A percentile compares a stretch with the other conserved stretches of the same genome.
These are phyloP conservation scores for Porphyrio hochstetteri DNA, from an alignment of 2,113 vertebrate genomes.

Conservation along the genomic window DNA sequence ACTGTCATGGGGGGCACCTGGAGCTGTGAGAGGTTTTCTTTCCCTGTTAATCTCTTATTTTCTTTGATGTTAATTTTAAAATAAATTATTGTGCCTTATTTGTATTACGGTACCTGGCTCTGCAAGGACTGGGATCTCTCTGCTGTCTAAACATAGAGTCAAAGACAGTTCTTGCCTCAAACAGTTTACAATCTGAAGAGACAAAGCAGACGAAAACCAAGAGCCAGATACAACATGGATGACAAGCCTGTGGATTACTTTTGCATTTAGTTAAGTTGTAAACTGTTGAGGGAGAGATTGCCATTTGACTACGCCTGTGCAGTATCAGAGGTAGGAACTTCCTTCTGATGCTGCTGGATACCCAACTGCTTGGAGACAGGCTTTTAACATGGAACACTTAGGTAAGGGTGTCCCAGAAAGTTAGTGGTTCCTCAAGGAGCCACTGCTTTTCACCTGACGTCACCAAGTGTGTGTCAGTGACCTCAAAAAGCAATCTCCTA, in stretches of 20 bases:
- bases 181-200: slow-evolving; percentile 52
- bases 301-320: slow-evolving; percentile 12
- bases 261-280: slow-evolving; percentile 35
- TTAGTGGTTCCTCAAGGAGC: background rate
- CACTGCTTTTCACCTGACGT: background rate
- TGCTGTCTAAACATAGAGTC: slow-evolving; percentile 57
- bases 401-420: background rate
- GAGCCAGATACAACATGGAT: slow-evolving; percentile 37
- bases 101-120: slow-evolving; percentile 48
- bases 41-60: slow-evolving; percentile 28
- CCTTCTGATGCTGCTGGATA: background rate
- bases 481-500: background rate
- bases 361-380: background rate
- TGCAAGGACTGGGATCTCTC: slow-evolving; percentile 11
- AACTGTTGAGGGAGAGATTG: slow-evolving; percentile 21
- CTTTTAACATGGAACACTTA: background rate
- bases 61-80: slow-evolving; percentile 53
- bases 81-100: slow-evolving; percentile 45
- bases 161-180: slow-evolving; percentile 52
- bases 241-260: slow-evolving; percentile 49
- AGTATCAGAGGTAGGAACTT: slow-evolving; percentile 29
- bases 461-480: background rate
- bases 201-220: slow-evolving; percentile 52
- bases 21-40: slow-evolving; percentile 10
- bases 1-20: background rate